Conservation (phyloP, 2,888 invertebrate species). For the Caenorhabditis sp. region DNA sequence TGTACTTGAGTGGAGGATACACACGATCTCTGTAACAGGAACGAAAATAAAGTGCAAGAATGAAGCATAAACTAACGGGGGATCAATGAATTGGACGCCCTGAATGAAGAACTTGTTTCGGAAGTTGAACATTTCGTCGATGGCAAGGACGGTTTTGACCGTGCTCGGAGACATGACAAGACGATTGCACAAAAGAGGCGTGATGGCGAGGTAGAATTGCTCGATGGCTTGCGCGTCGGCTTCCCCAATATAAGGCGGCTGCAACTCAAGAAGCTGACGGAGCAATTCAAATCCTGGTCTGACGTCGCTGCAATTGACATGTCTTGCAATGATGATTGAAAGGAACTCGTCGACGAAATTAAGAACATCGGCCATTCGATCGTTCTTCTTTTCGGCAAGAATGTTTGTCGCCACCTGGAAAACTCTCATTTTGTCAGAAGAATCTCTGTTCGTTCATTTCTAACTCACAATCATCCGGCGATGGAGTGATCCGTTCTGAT, state of each 20-base stretch:
- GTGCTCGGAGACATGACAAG: slow-evolving; percentile 29
- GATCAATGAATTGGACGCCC: slow-evolving; percentile 18
- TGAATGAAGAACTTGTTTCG: slow-evolving; percentile 49
- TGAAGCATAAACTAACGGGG: slow-evolving; percentile 2
- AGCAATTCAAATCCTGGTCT: slow-evolving; percentile 36
- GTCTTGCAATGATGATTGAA: slow-evolving; percentile 28
- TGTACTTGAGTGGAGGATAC: slow-evolving; percentile 25
- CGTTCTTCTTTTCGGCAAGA: slow-evolving; percentile 5
- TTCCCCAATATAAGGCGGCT: slow-evolving; percentile 42
- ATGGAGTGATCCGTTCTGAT: slow-evolving; percentile 38
- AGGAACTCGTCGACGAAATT: slow-evolving; percentile 52
- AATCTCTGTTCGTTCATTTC: neutral
- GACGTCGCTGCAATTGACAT: slow-evolving; percentile 52
- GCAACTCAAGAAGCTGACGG: slow-evolving; percentile 29
- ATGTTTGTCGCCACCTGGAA: slow-evolving; percentile 37
- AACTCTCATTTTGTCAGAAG: neutral
- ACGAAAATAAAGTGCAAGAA: neutral
- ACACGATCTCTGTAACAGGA: slow-evolving; percentile 17
- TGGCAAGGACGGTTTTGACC: slow-evolving; percentile 34
- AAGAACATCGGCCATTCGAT: slow-evolving; percentile 28
- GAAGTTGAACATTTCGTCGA: slow-evolving; percentile 55
- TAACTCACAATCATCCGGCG: slow-evolving; percentile 30
- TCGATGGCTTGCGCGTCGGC: slow-evolving; percentile 32
- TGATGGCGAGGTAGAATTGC: slow-evolving; percentile 37
- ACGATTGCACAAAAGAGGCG: slow-evolving; percentile 44